Evolutionary conservation across 2,113 vertebrate species (phyloP), one percentile per base, ranked within the genome.

Genomic region (Hippocampus guttulatus): DNA sequence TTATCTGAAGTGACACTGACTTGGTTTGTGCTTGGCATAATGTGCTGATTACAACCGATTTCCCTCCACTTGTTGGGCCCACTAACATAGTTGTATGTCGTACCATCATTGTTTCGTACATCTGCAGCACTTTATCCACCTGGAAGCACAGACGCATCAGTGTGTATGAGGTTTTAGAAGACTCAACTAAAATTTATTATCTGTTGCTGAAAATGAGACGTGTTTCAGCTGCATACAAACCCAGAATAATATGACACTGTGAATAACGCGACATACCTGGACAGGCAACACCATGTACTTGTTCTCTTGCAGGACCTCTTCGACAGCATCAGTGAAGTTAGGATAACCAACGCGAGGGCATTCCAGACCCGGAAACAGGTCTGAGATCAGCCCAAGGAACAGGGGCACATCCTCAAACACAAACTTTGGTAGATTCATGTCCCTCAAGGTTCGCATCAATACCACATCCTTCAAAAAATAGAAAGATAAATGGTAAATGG

Each of bases 31-130:
- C 94, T 67, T 94, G 94, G 82, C 96, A 98, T 82, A 99, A 91
- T 16, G 95, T 82, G 12, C 87, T 96, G 81, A 98, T 97, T 85
- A 98, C 94, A 82, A 99, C 96, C 0, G 97, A 95, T 89, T 99
- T 99, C 75, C 97, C 97, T n/a, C 97, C 97, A 75, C 96, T 94
- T 0, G 97, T 99, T 49, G 97, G 97, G 52, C 97, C 97, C 70
- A 99, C 97, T 67, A 98, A 85, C 97, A 99, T 98, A 0, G 96
- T 98, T 0, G 97, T 96, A 86, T 99, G 97, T 67, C 95, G 94
- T 58, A 95, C 99, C 85, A 98, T 87, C 97, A 98, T 99, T 5
- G 97, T 99, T 90, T 99, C 97, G 55, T 95, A 98, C 94, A 98
- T 91, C 81, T 99, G 97, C 55, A 99, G 94, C 71, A 99, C 95